Evolutionary conservation across 2,888 invertebrate genomes (phyloP), one percentile per base, ranked within the genome.

Genomic region (Sinhomidia bicolor): DNA sequence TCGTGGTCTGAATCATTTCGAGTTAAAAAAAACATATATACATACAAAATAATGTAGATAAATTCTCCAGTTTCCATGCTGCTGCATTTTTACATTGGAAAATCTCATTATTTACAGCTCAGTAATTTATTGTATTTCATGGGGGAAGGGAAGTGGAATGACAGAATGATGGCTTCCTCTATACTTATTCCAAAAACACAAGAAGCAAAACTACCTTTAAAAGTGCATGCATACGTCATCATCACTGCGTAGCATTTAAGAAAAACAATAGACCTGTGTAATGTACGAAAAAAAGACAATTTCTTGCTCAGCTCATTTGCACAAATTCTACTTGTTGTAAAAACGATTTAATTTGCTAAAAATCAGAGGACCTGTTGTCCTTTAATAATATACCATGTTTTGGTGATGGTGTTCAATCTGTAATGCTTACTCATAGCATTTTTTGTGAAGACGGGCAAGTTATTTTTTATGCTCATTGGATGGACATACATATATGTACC

Each of bases 61-160:
- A n/a, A n/a, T 20, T 68, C 14, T 47, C 32, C 32, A 74, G 74
- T 74, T 74, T 74, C 74, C 74, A 74, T 74, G 74, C 44, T 74
- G 74, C 26, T 71, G 10, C 17, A 17, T n/a, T 7, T 17, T 65
- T n/a, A 26, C 12, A 10, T 26, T 26, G 17, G 1, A 57, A 57
- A 20, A 60, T 17, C 23, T 23, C 60, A 14, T n/a, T 65, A 17
- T 17, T 47, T 14, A 0, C 29, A 60, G 57, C 12, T 3, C 10
- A 54, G 54, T 54, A 54, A 5, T 23, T 6, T 1, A 23, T 57
- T 23, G 23, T 1, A 57, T 7, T 10, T 9, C 57, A 23, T 23
- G 23, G 23, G 23, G 9, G 9, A 23, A 23, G 6, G 12, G 10
- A 47, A 12, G 44, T 14, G 1, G 9, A 47, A 47, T 47, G 36